These are phyloP conservation scores for Forbesichthys agassizii DNA, from an alignment of 2,113 vertebrate genomes.

Conservation along the genomic window DNA sequence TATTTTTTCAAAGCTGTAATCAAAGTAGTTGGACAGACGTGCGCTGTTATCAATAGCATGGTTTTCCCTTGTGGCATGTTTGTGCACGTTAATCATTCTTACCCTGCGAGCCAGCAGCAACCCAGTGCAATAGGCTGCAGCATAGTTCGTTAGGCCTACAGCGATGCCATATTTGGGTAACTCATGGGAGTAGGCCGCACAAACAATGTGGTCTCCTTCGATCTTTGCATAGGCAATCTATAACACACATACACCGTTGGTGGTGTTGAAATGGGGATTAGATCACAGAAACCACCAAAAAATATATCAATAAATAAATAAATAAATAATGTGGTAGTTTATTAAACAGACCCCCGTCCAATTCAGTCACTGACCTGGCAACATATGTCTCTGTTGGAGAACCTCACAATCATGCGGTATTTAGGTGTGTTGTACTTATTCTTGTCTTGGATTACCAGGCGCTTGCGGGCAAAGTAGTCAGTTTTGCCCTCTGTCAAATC, in stretches of 20 bases:
- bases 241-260: not conserved
- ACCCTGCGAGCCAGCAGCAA: constrained; percentile 96
- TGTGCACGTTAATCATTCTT: constrained; percentile 23
- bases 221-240: constrained; percentile 98
- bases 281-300: too few relatives aligned
- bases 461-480: constrained; percentile 94
- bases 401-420: constrained; percentile 93
- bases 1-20: not conserved
- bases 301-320: constrained; percentile 10
- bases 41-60: too few relatives aligned
- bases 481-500: constrained; percentile 91
- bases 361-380: constrained; percentile 85
- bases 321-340: not conserved
- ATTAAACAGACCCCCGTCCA: too few relatives aligned
- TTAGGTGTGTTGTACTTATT: constrained; percentile 99
- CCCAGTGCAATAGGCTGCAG: constrained; percentile 95
- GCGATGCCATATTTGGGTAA: constrained; percentile 92
- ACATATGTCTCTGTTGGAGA: constrained; percentile 97
- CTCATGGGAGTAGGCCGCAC: constrained; percentile 94
- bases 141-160: constrained; percentile 96
- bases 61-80: not conserved
- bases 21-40: too few relatives aligned
- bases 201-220: constrained; percentile 95
- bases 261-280: too few relatives aligned
- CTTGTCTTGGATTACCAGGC: constrained; percentile 97